Evolutionary conservation across 2,113 vertebrate genomes (phyloP).

Genomic region (Epinephelus fuscoguttatus): DNA sequence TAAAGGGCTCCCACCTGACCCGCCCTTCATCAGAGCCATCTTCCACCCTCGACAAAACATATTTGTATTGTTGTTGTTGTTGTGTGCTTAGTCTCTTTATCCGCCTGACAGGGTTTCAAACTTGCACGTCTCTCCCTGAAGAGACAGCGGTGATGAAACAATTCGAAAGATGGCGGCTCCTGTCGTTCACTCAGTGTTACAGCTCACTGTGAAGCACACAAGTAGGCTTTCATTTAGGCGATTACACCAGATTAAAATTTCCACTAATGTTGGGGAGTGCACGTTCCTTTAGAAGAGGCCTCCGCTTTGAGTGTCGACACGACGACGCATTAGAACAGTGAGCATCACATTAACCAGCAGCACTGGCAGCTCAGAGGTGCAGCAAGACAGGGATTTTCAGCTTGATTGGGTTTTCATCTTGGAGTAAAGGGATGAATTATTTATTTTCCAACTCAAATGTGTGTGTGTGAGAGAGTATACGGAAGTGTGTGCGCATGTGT

Average conservation of each 20-base stretch:
- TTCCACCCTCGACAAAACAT: conserved; percentile 61
- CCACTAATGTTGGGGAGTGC: conserved; percentile 69
- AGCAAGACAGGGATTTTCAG: conserved; percentile 90
- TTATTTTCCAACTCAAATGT: conserved; percentile 81
- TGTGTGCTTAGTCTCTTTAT: conserved; percentile 79
- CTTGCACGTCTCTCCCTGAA: conserved; percentile 67
- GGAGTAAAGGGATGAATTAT: conserved; percentile 90
- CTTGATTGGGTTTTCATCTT: conserved; percentile 93
- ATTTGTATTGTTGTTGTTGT: conserved; percentile 76
- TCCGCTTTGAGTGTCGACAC: conserved; percentile 80
- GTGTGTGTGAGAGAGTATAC: conserved; percentile 66
- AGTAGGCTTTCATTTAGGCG: conserved; percentile 74
- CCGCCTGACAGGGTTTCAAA: conserved; percentile 78
- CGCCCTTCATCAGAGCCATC: conserved; percentile 48
- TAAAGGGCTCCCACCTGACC: conserved; percentile 58
- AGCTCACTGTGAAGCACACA: conserved; percentile 60
- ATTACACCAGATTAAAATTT: conserved; percentile 81
- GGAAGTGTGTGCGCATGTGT: conserved; percentile 36
- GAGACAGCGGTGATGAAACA: conserved; percentile 76
- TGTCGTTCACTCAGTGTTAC: conserved; percentile 67
- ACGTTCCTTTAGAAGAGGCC: conserved; percentile 65
- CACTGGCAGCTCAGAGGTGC: conserved; percentile 88
- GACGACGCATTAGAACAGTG: conserved; percentile 78
- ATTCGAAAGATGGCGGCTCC: conserved; percentile 68
- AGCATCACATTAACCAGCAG: conserved; percentile 87